Base-by-base conservation (phyloP, 2,888 invertebrate genomes). In the Gibbula magus region DNA sequence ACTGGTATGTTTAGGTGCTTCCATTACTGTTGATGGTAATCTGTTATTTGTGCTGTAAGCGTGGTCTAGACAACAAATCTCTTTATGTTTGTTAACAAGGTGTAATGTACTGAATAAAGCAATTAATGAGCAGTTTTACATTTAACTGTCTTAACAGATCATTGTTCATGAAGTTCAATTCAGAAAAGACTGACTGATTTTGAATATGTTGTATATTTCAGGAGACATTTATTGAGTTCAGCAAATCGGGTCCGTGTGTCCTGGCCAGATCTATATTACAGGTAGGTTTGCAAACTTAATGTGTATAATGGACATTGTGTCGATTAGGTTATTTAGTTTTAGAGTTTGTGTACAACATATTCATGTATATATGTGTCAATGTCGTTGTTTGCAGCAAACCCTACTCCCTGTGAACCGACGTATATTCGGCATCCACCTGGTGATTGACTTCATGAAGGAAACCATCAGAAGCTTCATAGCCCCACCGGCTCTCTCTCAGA, bases 151-250 rank as follows among this genome's bases (percentile, higher is more conserved):
- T 66, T 35, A 66, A 18, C 25, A n/a, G n/a, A 18, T 22, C n/a
- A 29, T 20, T 22, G 25, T 61, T 16, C n/a, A 20, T 20, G 16
- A 5, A 20, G 67, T 18, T 25, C 29, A 20, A 25, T 61, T 66
- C 18, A 18, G n/a, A 8, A 20, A 51, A 52, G 52, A 13, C 0
- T 75, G 32, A 53, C 25, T 20, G 3, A 32, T 35, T 5, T 25
- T 29, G 20, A 20, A 3, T 10, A 51, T 20, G 32, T 52, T 32
- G 54, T 81, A 75, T 79, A 83, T 87, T 89, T 53, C 86, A 93
- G 97, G 97, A 98, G 91, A 97, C 98, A 93, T 97, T 98, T 93
- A 95, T 96, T 92, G 97, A 98, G 89, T 98, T 98, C 93, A 98
- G 98, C 90, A 95, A 96, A 70, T 95, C 96, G 89, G 95, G 95